phyloP scores from a whole-genome alignment of 1,140 invertebrate genomes.

The Bicyclus anynana region DNA sequence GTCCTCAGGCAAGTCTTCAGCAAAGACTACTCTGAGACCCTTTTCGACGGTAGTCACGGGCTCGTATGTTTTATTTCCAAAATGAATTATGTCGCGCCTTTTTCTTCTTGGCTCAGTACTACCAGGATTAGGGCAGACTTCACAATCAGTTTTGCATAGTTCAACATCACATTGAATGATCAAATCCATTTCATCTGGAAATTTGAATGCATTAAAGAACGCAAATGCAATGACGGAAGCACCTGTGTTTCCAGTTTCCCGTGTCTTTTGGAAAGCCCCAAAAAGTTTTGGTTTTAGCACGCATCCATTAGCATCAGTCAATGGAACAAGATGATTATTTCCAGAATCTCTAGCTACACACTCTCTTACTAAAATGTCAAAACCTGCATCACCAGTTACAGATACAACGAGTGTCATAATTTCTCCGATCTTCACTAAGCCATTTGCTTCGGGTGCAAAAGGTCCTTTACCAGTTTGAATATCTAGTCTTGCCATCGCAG shows the following conservation, averaged over 20 bases:
- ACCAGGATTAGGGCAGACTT: constrained; percentile 83
- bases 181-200: constrained; percentile 92
- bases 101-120: constrained; percentile 82
- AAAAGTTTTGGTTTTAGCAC: constrained; percentile 90
- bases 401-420: constrained; percentile 89
- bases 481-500: constrained; percentile 87
- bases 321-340: constrained; percentile 80
- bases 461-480: constrained; percentile 89
- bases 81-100: constrained; percentile 70
- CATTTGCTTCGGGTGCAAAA: constrained; percentile 85
- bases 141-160: constrained; percentile 88
- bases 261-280: constrained; percentile 88
- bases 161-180: constrained; percentile 91
- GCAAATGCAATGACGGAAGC: constrained; percentile 88
- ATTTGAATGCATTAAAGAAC: constrained; percentile 92
- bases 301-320: constrained; percentile 89
- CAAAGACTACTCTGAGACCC: constrained; percentile 81
- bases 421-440: constrained; percentile 90
- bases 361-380: constrained; percentile 87
- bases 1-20: constrained; percentile 78
- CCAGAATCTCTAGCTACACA: constrained; percentile 85
- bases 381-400: constrained; percentile 87
- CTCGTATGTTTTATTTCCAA: constrained; percentile 71
- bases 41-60: constrained; percentile 80
- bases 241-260: constrained; percentile 84